Base-by-base conservation (phyloP, 2,888 invertebrate genomes). In the Cheilosia urbana region DNA sequence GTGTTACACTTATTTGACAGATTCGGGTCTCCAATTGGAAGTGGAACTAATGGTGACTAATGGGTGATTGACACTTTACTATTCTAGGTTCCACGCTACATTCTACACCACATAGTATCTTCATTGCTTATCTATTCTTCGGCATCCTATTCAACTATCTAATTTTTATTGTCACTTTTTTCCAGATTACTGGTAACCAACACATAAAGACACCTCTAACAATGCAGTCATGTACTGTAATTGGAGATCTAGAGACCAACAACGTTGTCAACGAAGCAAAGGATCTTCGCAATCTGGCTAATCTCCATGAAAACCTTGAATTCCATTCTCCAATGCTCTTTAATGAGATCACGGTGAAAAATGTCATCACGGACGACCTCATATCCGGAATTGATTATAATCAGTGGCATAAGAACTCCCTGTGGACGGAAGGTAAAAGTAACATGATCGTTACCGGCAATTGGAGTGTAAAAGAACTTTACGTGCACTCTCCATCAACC, bases 381-480 rank as follows among this genome's bases (percentile, higher is more conserved):
- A 87, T 92, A 2, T 91, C 92, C 40, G 92, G 92, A 1, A 92
- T 94, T 24, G 90, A 93, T 87, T 90, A 93, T 42, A 89, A 89
- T 4, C 82, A 91, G 7, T 94, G 94, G 94, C 89, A 91, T 40
- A 87, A 88, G 40, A 89, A 90, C n/a, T 89, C 91, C 2, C 83
- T 94, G 1, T 91, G 91, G 89, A 89, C 89, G 15, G 87, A 88
- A 4, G 89, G 90, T 0, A 88, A 90, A 3, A 42, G 89, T 0
- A 87, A 89, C 9, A 93, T 94, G 88, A 88, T 89, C 4, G 90
- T 94, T 6, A 90, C 89, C 11, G 93, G 93, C 5, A 91, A 92
- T 37, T 94, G 94, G 94, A 92, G 89, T 2, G 87, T 93, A 1
- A 78, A 89, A 5, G 91, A 92, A 72, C 88, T 93, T 17, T 88